Evolutionary conservation across 2,888 invertebrate species (phyloP), one percentile per base, ranked within the genome.

Genomic region (Stenodema calcarata): DNA sequence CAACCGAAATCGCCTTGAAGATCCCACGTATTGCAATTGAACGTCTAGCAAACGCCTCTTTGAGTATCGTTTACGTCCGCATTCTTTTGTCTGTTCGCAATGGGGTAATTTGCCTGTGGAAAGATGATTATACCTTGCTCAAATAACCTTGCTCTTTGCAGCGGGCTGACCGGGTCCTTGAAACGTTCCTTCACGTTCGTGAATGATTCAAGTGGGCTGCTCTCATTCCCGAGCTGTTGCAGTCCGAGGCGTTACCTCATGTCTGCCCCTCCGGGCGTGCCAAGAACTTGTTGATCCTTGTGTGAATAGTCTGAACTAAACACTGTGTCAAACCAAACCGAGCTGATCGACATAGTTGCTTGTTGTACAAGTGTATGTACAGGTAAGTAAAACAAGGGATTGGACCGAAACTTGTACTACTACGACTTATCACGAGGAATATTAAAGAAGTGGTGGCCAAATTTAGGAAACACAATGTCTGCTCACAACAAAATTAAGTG

Each of bases 71-170:
- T 75, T 41, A 42, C 42, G 35, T 75, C 75, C 75, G 75, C 75
- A 75, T 75, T 75, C 75, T 75, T 75, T 75, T 75, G 75, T 75
- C 75, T 75, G 75, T 0, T 42, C 75, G 75, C 42, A 75, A 75
- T 75, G 35, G 75, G 75, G 35, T n/a, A 75, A 41, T 75, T 42
- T 16, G 35, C 42, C 75, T n/a, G 35, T 35, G 75, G 42, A n/a
- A 30, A 35, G 75, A 75, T 75, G 75, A 75, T 75, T 75, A 75
- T 75, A 75, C 35, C n/a, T 75, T 75, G 75, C 35, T 75, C 23
- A 75, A 41, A 75, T 35, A 75, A 35, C 75, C 75, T 75, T 75
- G 75, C 75, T 75, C 75, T 75, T 75, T 75, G 75, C 75, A 41
- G 16, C 75, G 75, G 75, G n/a, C 35, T 35, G 75, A 35, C 42